Evolutionary conservation across 2,797 vertebrate species (phyloP).

Genomic region (Molossus alvarezi): DNA sequence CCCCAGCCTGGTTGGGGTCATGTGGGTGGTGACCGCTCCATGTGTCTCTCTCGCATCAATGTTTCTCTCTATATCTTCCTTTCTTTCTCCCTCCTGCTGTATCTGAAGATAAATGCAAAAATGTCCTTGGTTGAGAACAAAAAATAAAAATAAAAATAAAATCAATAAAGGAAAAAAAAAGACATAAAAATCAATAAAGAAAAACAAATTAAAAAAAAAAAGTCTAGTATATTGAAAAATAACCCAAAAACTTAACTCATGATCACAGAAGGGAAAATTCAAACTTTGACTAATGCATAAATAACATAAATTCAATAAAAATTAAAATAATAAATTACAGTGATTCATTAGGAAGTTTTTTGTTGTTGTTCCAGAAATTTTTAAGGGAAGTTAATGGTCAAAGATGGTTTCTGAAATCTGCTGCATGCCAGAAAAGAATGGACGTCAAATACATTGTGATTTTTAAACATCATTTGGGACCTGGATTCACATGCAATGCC

Average conservation of each 20-base stretch:
- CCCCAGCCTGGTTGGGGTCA: not conserved
- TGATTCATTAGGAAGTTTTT: not conserved
- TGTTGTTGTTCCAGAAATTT: not conserved
- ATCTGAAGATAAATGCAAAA: too few species aligned
- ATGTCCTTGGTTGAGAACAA: too few species aligned
- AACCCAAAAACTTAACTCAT: not conserved
- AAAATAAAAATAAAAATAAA: too few species aligned
- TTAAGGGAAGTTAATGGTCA: not conserved
- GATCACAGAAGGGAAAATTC: not conserved
- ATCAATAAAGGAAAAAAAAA: not conserved
- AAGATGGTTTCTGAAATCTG: conserved; percentile 24
- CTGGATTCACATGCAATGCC: not conserved
- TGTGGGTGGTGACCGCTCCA: too few species aligned
- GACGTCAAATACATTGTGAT: not conserved
- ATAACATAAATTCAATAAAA: not conserved
- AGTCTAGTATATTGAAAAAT: not conserved
- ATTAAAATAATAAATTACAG: not conserved
- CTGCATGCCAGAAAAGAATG: not conserved
- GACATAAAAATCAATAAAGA: not conserved
- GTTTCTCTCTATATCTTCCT: too few species aligned
- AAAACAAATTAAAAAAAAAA: not conserved
- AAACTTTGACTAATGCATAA: not conserved
- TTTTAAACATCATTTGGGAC: not conserved
- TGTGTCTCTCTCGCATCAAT: too few species aligned
- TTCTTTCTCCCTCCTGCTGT: too few species aligned